Percentiles rank a stretch among this genome's conserved stretches.
These are phyloP conservation scores for Prietella phreatophila DNA, from an alignment of 2,113 vertebrate species.

Conservation along the genomic window DNA sequence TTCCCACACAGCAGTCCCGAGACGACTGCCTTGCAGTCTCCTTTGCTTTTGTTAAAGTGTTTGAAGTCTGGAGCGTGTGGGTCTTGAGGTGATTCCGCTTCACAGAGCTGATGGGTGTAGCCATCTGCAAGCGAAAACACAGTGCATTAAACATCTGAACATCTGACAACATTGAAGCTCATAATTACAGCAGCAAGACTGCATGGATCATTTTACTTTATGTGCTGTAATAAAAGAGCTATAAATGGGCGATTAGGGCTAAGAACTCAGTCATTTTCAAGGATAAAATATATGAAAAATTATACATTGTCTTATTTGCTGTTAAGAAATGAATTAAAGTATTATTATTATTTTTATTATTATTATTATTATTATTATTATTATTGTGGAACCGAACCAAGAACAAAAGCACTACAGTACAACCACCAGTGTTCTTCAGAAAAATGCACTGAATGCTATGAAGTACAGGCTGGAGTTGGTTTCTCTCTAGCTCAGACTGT, in stretches of 20 bases:
- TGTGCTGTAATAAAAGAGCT: neutral
- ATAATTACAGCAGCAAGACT: neutral
- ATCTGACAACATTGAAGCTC: neutral
- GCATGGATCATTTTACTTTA: neutral
- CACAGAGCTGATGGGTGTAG: slow-evolving; percentile 77
- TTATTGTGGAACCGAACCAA: neutral
- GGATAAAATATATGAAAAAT: neutral
- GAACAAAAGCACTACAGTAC: neutral
- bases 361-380: neutral
- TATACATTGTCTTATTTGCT: neutral
- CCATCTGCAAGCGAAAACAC: slow-evolving; percentile 63
- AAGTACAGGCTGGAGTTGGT: neutral
- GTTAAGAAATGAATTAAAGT: neutral
- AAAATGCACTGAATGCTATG: neutral
- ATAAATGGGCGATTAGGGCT: neutral
- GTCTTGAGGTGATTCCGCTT: slow-evolving; percentile 70
- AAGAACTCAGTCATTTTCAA: neutral
- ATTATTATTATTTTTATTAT: neutral
- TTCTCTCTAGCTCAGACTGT: neutral
- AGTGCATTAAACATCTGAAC: neutral
- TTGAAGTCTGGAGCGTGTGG: slow-evolving; percentile 29
- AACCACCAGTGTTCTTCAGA: neutral
- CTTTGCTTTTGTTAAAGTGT: slow-evolving; percentile 44
- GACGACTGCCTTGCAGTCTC: slow-evolving; percentile 83
- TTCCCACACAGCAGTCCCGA: slow-evolving; percentile 80